Conservation (phyloP, 2,797 vertebrate genomes). For the Hozukius guyotensis region DNA sequence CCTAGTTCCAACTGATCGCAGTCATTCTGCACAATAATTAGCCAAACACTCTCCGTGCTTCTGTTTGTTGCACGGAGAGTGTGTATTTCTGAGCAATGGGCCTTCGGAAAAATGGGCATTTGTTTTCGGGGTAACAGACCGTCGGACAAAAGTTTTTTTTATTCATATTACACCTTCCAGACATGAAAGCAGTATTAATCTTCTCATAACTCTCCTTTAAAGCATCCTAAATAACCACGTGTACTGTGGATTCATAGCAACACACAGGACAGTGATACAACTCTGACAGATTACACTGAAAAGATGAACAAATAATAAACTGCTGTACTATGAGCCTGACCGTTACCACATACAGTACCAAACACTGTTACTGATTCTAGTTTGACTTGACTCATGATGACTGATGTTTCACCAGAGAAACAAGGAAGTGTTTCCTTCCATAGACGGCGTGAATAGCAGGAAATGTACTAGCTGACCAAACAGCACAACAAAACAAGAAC, state of each 20-base stretch:
- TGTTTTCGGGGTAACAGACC: too few relatives aligned
- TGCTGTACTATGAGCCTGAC: not conserved
- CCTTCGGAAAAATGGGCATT: too few relatives aligned
- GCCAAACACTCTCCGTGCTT: too few relatives aligned
- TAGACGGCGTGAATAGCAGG: constrained; percentile 25
- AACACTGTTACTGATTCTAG: not conserved
- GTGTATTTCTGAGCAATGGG: too few relatives aligned
- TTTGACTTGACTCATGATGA: not conserved
- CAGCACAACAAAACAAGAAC: constrained; percentile 14
- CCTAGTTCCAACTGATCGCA: too few relatives aligned
- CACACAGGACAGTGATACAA: not conserved
- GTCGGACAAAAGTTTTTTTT: too few relatives aligned
- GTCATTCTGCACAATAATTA: too few relatives aligned
- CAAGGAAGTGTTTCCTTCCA: not conserved
- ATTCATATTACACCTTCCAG: not conserved
- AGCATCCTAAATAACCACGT: not conserved
- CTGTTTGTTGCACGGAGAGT: too few relatives aligned
- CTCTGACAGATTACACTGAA: not conserved
- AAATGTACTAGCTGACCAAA: constrained; percentile 19
- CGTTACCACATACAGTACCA: not conserved
- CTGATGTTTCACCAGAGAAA: not conserved
- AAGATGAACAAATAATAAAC: not conserved
- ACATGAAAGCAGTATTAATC: not conserved
- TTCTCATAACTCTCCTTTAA: not conserved
- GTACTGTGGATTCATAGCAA: not conserved